Percentiles rank a stretch among this genome's conserved stretches.
Conservation (phyloP, 2,797 vertebrate genomes). For the Carcharodon carcharias region DNA sequence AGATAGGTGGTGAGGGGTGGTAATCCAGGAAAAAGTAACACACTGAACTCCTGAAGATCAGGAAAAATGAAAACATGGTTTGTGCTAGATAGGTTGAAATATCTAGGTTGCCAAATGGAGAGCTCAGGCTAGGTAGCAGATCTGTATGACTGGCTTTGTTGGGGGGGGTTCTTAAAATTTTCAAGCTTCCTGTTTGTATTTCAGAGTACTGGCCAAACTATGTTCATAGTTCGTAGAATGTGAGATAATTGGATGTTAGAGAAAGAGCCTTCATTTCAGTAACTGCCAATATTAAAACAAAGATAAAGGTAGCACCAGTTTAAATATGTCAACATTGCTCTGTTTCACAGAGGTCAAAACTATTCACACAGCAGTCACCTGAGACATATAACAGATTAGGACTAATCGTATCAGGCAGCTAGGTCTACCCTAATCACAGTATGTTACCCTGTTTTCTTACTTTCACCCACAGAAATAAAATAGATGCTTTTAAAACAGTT, state of each 20-base stretch:
- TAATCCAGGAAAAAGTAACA: too few species aligned
- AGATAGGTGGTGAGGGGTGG: too few species aligned
- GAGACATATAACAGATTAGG: constrained; percentile 53
- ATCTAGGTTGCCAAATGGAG: neutral
- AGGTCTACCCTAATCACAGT: constrained; percentile 71
- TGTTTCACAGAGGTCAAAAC: neutral
- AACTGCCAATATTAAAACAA: neutral
- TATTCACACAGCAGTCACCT: constrained; percentile 40
- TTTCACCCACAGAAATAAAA: constrained; percentile 66
- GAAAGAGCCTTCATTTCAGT: neutral
- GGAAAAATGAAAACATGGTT: neutral
- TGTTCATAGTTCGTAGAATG: neutral
- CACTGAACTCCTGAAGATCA: neutral
- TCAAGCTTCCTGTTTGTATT: neutral
- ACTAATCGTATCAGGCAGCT: constrained; percentile 69
- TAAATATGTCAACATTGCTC: neutral
- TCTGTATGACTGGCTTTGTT: neutral
- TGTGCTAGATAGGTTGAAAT: neutral
- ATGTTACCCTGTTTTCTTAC: constrained; percentile 66
- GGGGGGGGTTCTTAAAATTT: neutral
- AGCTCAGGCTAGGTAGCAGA: neutral
- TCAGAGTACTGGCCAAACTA: neutral
- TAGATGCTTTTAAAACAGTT: constrained; percentile 54
- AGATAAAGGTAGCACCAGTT: neutral
- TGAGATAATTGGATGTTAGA: neutral